Percentiles rank a stretch among this genome's conserved stretches.
phyloP scores from a whole-genome alignment of 2,888 invertebrate genomes.

The Aphelenchoides bicaudatus region DNA sequence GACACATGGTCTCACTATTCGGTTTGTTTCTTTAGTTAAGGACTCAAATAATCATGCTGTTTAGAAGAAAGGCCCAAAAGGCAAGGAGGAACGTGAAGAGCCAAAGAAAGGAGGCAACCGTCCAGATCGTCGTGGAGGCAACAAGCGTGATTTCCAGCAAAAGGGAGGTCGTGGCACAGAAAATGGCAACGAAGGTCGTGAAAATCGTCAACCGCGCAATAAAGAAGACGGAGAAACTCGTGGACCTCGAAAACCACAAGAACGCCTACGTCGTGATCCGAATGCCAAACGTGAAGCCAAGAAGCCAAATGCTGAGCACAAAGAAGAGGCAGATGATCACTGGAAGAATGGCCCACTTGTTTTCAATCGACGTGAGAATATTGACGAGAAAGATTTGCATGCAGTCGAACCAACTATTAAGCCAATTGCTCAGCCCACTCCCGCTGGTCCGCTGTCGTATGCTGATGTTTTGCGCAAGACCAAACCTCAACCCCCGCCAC shows the following conservation, averaged over 20 bases:
- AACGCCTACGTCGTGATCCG: slow-evolving; percentile 1
- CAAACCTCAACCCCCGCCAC: slow-evolving; percentile 16
- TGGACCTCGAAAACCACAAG: neutral
- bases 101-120: slow-evolving; percentile 5
- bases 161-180: neutral
- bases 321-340: slow-evolving; percentile 11
- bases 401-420: too few species aligned
- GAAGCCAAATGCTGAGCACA: neutral
- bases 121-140: slow-evolving; percentile 7
- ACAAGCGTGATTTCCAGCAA: neutral
- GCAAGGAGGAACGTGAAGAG: slow-evolving; percentile 20
- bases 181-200: slow-evolving; percentile 2
- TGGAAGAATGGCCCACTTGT: slow-evolving; percentile 11
- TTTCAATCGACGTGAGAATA: slow-evolving; percentile 12
- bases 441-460: slow-evolving; percentile 31
- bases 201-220: slow-evolving; percentile 14
- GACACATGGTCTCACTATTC: slow-evolving; percentile 20
- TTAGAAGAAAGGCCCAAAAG: slow-evolving; percentile 22
- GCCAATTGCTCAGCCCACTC: neutral
- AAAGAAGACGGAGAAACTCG: slow-evolving; percentile 11
- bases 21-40: too few species aligned
- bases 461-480: slow-evolving; percentile 12
- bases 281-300: neutral
- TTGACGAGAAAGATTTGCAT: neutral
- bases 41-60: too few species aligned